Evolutionary conservation across 2,113 vertebrate species (phyloP), one percentile per base, ranked within the genome.

Genomic region (Triplophysa dalaica): DNA sequence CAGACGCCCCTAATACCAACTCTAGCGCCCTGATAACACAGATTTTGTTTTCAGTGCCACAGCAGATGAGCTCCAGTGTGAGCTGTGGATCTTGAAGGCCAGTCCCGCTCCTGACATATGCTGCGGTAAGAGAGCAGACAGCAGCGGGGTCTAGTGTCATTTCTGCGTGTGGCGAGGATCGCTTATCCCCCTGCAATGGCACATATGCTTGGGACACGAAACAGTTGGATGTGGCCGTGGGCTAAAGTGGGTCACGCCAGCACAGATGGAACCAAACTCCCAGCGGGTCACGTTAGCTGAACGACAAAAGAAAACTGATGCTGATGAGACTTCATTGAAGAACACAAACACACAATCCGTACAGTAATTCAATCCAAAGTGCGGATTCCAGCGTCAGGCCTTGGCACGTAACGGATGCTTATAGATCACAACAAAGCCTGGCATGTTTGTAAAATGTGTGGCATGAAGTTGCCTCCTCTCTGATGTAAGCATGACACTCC

Each of bases 161-260:
- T 86, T 91, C 89, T 85, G 85, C 82, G 79, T 26, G 79, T 58
- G 85, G 85, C 75, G 63, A 86, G 70, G 86, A 87, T 91, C 87
- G 72, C 88, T 90, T 90, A 92, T 91, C 90, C 91, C 88, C 92
- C 87, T 87, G 88, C 90, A 89, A 90, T 87, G 66, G 82, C 91
- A 88, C 93, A 94, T 94, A 94, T 94, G 93, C 91, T 93, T 85
- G 84, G 88, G 89, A 91, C 87, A 86, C 79, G 62, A 86, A 93
- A 93, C 93, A 93, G 92, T 94, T 93, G 93, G 93, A 93, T 78
- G 80, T 90, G 91, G 90, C 93, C 89, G 81, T 91, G 89, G 92
- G 93, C 92, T 91, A 93, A 94, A 94, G 88, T 94, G 93, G 93
- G 93, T 93, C 93, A 93, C 88, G 88, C 87, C 63, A 81, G 85